A percentile compares a stretch with the other conserved stretches of the same genome.
Conservation (phyloP, 2,888 invertebrate genomes). For the Andricus curvator region DNA sequence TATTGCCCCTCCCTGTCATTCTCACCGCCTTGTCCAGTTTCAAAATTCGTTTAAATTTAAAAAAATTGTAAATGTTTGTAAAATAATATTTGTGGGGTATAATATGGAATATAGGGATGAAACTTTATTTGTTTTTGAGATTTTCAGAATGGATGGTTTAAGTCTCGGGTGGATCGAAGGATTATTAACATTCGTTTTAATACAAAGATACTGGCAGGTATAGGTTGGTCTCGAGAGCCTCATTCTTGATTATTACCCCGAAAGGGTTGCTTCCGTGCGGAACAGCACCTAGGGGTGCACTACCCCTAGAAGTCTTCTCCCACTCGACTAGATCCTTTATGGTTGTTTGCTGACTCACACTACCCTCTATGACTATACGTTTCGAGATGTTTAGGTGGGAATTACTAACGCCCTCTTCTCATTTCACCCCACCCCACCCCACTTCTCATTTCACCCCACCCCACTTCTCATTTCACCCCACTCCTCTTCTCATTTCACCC, state of each 20-base stretch:
- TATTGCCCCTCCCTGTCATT: no score
- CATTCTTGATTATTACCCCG: conserved; percentile 76
- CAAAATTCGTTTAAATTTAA: no score
- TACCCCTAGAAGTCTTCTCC: conserved; percentile 53
- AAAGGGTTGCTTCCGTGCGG: conserved; percentile 73
- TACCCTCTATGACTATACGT: conserved; percentile 38
- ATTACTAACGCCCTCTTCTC: conserved; percentile 46
- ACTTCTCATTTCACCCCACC: conserved; percentile 27
- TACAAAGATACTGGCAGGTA: conserved; percentile 60
- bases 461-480: neutral
- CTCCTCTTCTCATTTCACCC: conserved; percentile 30
- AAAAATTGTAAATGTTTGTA: no score
- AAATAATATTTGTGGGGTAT: no score
- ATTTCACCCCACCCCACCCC: conserved; percentile 25
- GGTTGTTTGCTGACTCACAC: conserved; percentile 61
- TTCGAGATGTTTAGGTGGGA: conserved; percentile 49
- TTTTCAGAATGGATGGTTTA: neutral
- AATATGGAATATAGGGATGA: no score
- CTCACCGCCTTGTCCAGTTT: no score
- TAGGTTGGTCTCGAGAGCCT: conserved; percentile 72
- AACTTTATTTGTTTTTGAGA: no score
- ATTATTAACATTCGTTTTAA: conserved; percentile 76
- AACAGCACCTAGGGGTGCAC: conserved; percentile 76
- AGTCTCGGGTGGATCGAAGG: conserved; percentile 18
- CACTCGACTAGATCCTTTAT: conserved; percentile 59